Base-by-base conservation (phyloP, 2,797 vertebrate genomes). In the Eupleurogrammus muticus region DNA sequence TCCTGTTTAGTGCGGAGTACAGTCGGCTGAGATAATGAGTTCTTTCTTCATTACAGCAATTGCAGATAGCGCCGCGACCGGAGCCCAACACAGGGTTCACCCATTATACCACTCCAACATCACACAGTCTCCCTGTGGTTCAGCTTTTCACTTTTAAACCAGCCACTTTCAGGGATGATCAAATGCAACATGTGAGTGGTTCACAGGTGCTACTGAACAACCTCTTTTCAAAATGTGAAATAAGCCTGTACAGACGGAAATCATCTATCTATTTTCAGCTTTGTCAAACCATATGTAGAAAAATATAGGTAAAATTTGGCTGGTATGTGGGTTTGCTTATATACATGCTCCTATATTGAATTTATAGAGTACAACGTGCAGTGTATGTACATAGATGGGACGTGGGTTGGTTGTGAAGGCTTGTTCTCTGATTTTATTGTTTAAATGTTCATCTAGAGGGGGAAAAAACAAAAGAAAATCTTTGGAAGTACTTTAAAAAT, bases 21-120 rank as follows among this genome's bases (percentile, higher is more conserved):
- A 72, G 58, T 83, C 71, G 73, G 73, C 75, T 19, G 66, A 75
- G 83, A 85, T 91, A 91, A 92, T 91, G 84, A 90, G 77, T 49
- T 80, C 75, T 70, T 77, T 89, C 76, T 89, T 91, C 80, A 90
- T 89, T 85, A 87, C 62, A 75, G 71, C 56, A 75, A 80, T 72
- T 82, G 71, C 56, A 83, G 53, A 87, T 57, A 77, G 65, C 76
- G 51, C 56, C 78, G 46, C 60, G 10, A 79, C 69, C 44, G 61
- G 53, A 73, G 60, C 40, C 66, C 50, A 59, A 73, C 81, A 73
- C 86, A 75, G 73, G 69, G 50, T 54, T 11, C 20, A 54, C 57
- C 78, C 67, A 83, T 90, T 83, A 85, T 55, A 61, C 47, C 79
- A 69, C 81, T 83, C 75, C 59, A 84, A 62, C 62, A 83, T 79